Percentiles rank a stretch among this genome's conserved stretches.
Conservation (phyloP, 2,113 vertebrate genomes). For the Panthera tigris region DNA sequence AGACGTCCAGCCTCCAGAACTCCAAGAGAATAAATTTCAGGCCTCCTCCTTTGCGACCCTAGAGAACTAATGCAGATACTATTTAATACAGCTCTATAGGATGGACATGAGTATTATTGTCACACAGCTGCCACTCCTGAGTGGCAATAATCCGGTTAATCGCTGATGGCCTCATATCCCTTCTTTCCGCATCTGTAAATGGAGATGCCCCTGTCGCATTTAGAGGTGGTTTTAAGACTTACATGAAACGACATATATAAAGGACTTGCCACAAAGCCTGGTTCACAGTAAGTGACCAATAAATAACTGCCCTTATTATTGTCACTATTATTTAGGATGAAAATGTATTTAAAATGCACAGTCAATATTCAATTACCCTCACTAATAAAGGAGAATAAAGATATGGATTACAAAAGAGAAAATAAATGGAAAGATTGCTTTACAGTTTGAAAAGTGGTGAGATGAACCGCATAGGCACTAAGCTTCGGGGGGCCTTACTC, state of each 20-base stretch:
- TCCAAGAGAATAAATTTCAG: not conserved
- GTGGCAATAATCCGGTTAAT: not conserved
- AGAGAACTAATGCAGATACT: not conserved
- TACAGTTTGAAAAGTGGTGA: not conserved
- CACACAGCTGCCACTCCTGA: not conserved
- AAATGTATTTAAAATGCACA: constrained; percentile 41
- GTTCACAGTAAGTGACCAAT: not conserved
- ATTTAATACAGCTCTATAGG: not conserved
- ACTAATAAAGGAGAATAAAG: constrained; percentile 36
- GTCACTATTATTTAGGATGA: constrained; percentile 14
- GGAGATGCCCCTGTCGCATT: not conserved
- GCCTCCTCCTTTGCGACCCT: too few species aligned
- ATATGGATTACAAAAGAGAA: not conserved
- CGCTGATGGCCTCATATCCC: not conserved
- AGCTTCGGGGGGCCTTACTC: not conserved
- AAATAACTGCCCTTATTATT: constrained; percentile 29
- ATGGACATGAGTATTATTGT: fast-evolving
- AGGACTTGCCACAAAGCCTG: not conserved
- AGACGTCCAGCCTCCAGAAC: not conserved
- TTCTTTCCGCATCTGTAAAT: not conserved
- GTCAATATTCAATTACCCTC: constrained; percentile 36
- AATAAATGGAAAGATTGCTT: not conserved
- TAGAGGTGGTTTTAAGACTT: not conserved
- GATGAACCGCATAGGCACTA: not conserved
- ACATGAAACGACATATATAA: not conserved